These are phyloP conservation scores for Tychaedon coryphoeus DNA, from an alignment of 2,113 vertebrate species.

Conservation along the genomic window DNA sequence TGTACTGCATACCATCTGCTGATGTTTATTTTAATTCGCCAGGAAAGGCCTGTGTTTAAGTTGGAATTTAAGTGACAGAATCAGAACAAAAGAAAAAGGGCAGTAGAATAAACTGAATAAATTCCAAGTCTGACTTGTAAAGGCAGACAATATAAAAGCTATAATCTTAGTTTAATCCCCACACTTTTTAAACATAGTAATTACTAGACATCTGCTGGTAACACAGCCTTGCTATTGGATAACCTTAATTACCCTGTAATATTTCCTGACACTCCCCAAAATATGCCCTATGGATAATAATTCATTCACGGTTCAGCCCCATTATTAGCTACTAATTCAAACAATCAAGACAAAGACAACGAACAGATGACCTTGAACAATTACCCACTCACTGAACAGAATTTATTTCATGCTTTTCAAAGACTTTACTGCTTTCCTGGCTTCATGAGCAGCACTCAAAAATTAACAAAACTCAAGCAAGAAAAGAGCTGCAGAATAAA, in stretches of 20 bases:
- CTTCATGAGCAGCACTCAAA: conserved; percentile 38
- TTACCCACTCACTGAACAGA: conserved; percentile 69
- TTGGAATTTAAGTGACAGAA: conserved; percentile 73
- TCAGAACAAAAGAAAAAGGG: conserved; percentile 76
- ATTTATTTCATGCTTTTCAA: conserved; percentile 75
- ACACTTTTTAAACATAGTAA: conserved; percentile 80
- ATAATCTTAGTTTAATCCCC: conserved; percentile 77
- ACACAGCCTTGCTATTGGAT: conserved; percentile 75
- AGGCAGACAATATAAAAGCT: conserved; percentile 80
- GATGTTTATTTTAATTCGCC: conserved; percentile 73
- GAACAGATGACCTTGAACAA: conserved; percentile 78
- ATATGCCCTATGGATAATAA: conserved; percentile 77
- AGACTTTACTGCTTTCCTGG: conserved; percentile 46
- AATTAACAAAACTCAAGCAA: conserved; percentile 43
- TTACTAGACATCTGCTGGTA: conserved; percentile 81
- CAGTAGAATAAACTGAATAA: conserved; percentile 75
- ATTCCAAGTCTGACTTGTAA: conserved; percentile 80
- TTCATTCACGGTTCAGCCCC: conserved; percentile 77
- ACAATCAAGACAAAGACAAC: conserved; percentile 76
- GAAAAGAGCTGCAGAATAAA: conserved; percentile 9
- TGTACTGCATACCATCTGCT: conserved; percentile 68
- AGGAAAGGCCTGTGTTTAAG: conserved; percentile 72
- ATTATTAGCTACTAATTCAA: conserved; percentile 80
- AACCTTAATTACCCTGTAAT: conserved; percentile 80
- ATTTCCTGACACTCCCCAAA: conserved; percentile 80